These are phyloP conservation scores for Parapsyche elsis DNA, from an alignment of 1,140 invertebrate species.

Conservation along the genomic window DNA sequence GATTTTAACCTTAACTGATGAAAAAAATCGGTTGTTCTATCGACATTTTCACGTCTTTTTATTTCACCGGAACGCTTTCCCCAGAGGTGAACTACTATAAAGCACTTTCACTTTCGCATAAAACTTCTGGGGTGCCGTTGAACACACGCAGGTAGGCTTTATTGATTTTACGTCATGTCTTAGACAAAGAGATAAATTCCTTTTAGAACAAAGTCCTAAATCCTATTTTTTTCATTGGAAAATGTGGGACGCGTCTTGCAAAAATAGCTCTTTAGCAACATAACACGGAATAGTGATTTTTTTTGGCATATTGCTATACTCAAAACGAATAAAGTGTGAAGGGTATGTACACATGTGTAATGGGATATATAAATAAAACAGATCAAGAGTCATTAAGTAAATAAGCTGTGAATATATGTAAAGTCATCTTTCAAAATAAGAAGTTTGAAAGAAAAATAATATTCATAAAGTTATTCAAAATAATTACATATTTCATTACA, in stretches of 20 bases:
- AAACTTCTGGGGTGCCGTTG: neutral
- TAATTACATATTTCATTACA: no score
- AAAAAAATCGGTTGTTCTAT: conserved; percentile 13
- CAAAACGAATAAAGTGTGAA: no score
- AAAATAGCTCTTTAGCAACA: neutral
- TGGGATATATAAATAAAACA: no score
- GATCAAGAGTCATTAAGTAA: no score
- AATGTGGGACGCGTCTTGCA: conserved; percentile 5
- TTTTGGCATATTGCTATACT: neutral
- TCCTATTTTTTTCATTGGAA: conserved; percentile 15
- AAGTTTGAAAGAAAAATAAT: no score
- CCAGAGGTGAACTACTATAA: conserved; percentile 14
- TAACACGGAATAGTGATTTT: neutral
- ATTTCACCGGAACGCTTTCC: neutral
- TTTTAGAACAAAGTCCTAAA: conserved; percentile 15
- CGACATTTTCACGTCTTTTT: conserved; percentile 6
- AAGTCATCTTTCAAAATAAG: no score
- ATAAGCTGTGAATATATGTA: no score
- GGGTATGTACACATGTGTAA: no score
- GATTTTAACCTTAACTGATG: neutral
- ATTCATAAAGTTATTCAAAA: no score
- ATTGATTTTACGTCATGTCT: conserved; percentile 25
- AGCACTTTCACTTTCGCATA: conserved; percentile 33
- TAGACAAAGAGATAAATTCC: conserved; percentile 32
- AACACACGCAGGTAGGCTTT: conserved; percentile 22